Conservation (phyloP, 2,113 vertebrate genomes). For the Panthera tigris region DNA sequence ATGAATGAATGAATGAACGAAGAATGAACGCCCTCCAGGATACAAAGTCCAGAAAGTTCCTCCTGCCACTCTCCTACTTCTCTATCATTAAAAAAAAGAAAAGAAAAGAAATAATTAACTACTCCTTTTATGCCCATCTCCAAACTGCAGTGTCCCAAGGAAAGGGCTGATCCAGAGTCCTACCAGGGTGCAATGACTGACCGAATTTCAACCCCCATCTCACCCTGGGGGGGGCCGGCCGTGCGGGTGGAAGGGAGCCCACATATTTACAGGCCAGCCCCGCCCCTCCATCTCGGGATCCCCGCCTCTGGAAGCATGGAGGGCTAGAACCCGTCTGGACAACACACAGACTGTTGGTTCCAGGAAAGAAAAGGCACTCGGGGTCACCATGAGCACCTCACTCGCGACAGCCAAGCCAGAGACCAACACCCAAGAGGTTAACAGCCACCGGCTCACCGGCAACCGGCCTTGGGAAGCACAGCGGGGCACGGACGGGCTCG, state of each 20-base stretch:
- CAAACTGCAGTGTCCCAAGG: not conserved
- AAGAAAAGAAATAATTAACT: no score
- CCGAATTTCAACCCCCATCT: not conserved
- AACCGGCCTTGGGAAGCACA: not conserved
- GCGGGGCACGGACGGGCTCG: not conserved
- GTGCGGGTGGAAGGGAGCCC: not conserved
- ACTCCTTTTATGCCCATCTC: not conserved
- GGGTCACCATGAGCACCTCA: accelerated
- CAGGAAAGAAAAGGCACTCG: not conserved
- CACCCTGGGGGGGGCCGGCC: not conserved
- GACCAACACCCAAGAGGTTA: not conserved
- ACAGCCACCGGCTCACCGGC: not conserved
- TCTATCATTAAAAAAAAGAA: not conserved
- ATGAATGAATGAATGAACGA: not conserved
- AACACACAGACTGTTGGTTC: accelerated
- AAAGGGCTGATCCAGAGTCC: accelerated
- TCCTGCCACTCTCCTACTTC: not conserved
- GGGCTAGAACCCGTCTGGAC: not conserved
- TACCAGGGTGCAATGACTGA: no score
- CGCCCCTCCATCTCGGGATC: not conserved
- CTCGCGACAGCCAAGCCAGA: not conserved
- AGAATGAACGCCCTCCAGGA: not conserved
- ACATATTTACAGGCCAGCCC: not conserved
- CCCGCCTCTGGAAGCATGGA: not conserved
- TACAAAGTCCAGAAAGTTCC: not conserved